Evolutionary conservation across 2,888 invertebrate species (phyloP).

Genomic region (Caenorhabditis becei): DNA sequence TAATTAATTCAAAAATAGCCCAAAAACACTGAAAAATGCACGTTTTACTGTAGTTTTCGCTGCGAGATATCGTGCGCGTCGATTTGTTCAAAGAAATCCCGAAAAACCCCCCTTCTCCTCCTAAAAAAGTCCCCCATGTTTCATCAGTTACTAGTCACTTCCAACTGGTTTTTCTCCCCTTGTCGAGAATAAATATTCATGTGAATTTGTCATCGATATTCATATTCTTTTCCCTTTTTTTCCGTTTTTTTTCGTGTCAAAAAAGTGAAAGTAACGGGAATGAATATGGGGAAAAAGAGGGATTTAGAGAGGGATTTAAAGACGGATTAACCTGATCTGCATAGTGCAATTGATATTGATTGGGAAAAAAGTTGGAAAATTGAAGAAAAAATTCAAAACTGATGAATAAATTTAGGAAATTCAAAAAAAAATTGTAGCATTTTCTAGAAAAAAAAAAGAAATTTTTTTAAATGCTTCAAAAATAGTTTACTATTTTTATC

Average conservation of each 20-base stretch:
- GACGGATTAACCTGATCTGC: background rate
- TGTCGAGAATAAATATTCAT: background rate
- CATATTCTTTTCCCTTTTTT: background rate
- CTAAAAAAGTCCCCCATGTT: too few species aligned
- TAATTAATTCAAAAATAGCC: too few species aligned
- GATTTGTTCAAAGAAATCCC: too few species aligned
- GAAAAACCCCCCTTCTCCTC: too few species aligned
- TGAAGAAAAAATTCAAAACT: background rate
- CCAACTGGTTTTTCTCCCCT: background rate
- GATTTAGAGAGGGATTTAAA: background rate
- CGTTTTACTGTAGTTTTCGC: too few species aligned
- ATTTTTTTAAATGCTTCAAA: too few species aligned
- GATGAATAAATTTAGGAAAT: background rate
- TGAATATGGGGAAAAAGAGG: background rate
- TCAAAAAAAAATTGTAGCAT: too few species aligned
- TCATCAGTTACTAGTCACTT: background rate
- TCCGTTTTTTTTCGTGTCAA: constrained; percentile 33
- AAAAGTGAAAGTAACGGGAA: constrained; percentile 24
- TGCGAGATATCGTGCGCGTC: too few species aligned
- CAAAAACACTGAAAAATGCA: too few species aligned
- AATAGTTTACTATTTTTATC: too few species aligned
- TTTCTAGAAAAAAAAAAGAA: too few species aligned
- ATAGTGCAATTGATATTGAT: background rate
- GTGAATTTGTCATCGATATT: too few species aligned
- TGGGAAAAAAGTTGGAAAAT: background rate